These are phyloP conservation scores for Laticauda colubrina DNA, from an alignment of 2,113 vertebrate species.

Conservation along the genomic window DNA sequence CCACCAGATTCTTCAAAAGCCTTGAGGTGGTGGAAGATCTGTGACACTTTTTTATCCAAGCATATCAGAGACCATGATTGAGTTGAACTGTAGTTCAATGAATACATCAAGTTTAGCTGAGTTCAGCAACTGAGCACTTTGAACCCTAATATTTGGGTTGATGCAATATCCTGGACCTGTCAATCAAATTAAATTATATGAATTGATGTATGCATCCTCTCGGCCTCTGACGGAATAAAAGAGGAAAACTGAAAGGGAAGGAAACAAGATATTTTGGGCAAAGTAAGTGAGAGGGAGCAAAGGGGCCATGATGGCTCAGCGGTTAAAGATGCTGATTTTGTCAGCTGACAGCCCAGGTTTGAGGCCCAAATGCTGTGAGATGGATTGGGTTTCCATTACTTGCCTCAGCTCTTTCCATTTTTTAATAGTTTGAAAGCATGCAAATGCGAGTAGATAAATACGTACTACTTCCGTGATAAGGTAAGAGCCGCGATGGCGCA, in stretches of 20 bases:
- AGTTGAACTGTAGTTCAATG: background rate
- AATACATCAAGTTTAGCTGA: background rate
- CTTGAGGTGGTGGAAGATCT: background rate
- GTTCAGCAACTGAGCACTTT: background rate
- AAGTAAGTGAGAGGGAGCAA: background rate
- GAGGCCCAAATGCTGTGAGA: background rate
- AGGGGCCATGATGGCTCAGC: background rate
- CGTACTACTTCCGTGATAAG: background rate
- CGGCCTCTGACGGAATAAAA: background rate
- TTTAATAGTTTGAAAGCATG: background rate
- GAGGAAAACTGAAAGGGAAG: background rate
- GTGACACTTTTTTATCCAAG: background rate
- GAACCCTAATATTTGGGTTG: background rate
- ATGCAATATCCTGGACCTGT: background rate
- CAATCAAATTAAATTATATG: background rate
- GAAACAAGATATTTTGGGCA: background rate
- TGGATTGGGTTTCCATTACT: background rate
- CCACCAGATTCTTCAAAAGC: background rate
- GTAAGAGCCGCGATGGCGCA: background rate
- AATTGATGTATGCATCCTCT: background rate
- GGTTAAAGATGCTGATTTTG: background rate
- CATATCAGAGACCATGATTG: background rate
- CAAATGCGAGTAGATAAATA: background rate
- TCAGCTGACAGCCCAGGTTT: background rate
- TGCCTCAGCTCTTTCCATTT: background rate